These are phyloP conservation scores for Pseudois nayaur DNA, from an alignment of 2,113 vertebrate genomes.

Conservation along the genomic window DNA sequence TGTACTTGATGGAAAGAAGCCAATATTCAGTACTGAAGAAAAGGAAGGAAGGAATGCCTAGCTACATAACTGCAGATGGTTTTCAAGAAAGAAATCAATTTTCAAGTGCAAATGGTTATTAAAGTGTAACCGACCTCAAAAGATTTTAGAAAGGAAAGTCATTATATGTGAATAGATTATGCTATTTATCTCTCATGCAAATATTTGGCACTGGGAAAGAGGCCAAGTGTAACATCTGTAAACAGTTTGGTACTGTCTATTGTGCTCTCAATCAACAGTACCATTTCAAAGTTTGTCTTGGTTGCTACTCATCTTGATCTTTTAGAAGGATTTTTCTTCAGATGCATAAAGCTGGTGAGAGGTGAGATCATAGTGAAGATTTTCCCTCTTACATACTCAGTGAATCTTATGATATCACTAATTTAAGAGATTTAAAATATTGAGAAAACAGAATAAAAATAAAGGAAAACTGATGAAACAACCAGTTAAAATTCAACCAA, in stretches of 20 bases:
- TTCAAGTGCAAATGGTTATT: conserved; percentile 5
- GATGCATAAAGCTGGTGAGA: neutral
- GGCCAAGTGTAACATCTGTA: conserved; percentile 41
- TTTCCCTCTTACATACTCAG: neutral
- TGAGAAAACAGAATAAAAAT: neutral
- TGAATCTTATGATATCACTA: neutral
- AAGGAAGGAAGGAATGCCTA: neutral
- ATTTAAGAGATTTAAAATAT: neutral
- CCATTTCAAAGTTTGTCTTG: neutral
- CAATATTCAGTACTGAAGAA: neutral
- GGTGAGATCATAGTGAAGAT: neutral
- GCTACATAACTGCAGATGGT: neutral
- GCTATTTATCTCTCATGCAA: conserved; percentile 47
- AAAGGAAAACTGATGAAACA: neutral
- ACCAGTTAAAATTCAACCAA: neutral
- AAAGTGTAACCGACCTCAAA: conserved; percentile 42
- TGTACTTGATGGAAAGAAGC: neutral
- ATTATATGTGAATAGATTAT: neutral
- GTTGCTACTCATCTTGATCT: neutral
- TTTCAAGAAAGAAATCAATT: conserved; percentile 18
- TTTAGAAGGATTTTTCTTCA: neutral
- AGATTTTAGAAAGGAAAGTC: conserved; percentile 1
- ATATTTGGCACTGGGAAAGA: conserved; percentile 25
- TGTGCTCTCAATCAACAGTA: neutral
- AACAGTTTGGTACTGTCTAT: neutral